Base-by-base conservation (phyloP, 2,113 vertebrate genomes). In the Meles meles region DNA sequence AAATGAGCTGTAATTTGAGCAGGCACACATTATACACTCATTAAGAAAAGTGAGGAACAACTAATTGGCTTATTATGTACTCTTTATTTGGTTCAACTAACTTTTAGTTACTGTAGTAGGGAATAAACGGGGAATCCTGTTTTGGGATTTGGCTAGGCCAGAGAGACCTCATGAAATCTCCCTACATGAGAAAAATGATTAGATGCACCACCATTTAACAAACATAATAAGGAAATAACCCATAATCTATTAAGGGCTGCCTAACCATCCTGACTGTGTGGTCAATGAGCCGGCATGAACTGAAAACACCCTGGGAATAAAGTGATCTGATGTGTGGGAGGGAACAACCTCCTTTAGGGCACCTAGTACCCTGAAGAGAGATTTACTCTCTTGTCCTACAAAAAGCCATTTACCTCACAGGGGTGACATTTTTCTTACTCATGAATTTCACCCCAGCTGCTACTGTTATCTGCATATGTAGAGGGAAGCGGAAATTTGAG, bases 61-160 rank as follows among this genome's bases (percentile, higher is more conserved):
- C 77, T 97, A 94, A 98, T 96, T 97, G 92, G 90, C 84, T 93
- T 97, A 97, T 95, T 82, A 94, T 86, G 81, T 79, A 80, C 72
- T 85, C 87, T 97, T 82, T 96, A 97, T 96, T 98, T 96, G 97
- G 96, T 67, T 95, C 96, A 44, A 42, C 80, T 93, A 93, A 93
- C 87, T 95, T 93, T 84, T 42, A 72, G 84, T 93, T 79, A 92
- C 0, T n/a, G 77, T 47, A 29, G 57, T 69, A 93, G 91, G 87
- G 71, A 93, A 83, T 94, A 82, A 52, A 76, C 3, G 49, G 80
- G 89, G 92, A 97, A 82, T 90, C 71, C 69, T 93, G 67, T 94
- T 97, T 76, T 17, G 95, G 87, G 96, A 92, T 96, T 97, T 96
- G 89, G 57, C 17, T 57, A 31, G 90, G 61, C 95, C 88, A 86